Conservation (phyloP, 92 coral and sea anemone species). For the Micromussa lordhowensis region DNA sequence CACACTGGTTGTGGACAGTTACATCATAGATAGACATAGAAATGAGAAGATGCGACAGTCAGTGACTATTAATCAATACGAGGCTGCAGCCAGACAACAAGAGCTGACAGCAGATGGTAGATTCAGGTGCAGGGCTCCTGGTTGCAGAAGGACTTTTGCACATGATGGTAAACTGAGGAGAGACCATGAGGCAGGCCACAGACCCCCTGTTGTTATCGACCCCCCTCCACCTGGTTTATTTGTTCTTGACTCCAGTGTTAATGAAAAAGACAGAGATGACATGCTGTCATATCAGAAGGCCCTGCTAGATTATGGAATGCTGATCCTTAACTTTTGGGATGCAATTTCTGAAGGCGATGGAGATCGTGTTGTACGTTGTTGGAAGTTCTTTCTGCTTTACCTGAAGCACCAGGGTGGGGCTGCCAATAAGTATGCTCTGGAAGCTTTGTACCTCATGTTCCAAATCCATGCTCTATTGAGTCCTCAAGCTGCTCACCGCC, state of each 20-base stretch:
- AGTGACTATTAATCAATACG: too few relatives aligned
- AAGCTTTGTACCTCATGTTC: constrained; percentile 77
- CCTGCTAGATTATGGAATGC: constrained; percentile 75
- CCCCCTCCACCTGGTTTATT: not conserved
- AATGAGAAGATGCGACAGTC: constrained; percentile 8
- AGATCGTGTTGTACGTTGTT: not conserved
- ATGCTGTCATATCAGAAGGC: constrained; percentile 79
- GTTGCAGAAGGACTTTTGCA: constrained; percentile 68
- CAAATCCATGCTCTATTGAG: constrained; percentile 76
- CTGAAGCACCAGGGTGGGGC: not conserved
- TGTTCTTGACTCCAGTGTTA: not conserved
- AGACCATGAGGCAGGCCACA: constrained; percentile 77
- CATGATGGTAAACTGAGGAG: constrained; percentile 71
- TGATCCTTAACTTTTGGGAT: constrained; percentile 63
- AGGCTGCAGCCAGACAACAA: too few relatives aligned
- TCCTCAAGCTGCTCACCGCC: constrained; percentile 78
- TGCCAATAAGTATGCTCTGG: constrained; percentile 59
- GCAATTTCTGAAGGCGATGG: not conserved
- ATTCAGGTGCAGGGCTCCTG: constrained; percentile 67
- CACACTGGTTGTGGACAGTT: constrained; percentile 72
- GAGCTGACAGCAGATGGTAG: too few relatives aligned
- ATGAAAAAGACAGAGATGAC: constrained; percentile 64
- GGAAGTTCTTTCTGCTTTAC: not conserved
- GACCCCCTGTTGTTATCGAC: constrained; percentile 67
- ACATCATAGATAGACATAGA: constrained; percentile 64